Evolutionary conservation across 30 jellyfish, hydroid and myxozoan genomes (phyloP), one percentile per base, ranked within the genome.

Genomic region (Aurelia aurita complex sp. Pacific): DNA sequence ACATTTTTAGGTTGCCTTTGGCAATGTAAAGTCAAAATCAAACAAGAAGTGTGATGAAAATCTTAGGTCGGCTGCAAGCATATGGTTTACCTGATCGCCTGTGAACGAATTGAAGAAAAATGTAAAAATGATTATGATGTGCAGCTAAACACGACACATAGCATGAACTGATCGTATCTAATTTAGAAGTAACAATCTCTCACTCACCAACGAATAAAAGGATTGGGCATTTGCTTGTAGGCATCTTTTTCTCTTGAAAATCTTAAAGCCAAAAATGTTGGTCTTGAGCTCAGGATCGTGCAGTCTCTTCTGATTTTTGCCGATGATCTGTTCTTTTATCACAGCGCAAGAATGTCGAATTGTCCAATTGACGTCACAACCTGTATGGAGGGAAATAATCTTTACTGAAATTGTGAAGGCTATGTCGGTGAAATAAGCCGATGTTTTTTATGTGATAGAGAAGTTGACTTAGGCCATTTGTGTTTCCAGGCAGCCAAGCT

Each of bases 281-380:
- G 74, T 76, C 86, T 54, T 15, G 86, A 57, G 73, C 35, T 32
- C 73, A 63, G 17, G 75, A n/a, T 70, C 85, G 91, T 82, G 91
- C 73, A 40, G 73, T 38, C 53, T 6, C 83, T 43, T 40, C 91
- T 82, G 85, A 73, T 7, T 60, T 53, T 71, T 73, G 18, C 73
- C 80, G 40, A 38, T 15, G 91, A 57, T 71, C 75, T 51, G 73
- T 78, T 54, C 80, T 63, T 81, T 81, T 81, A 81, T 81, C 90
- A 59, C 91, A 62, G 85, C 91, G 42, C 50, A 82, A 64, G 91
- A 69, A 82, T 72, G 91, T 75, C 43, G 59, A 76, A 69, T 69
- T 64, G 78, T 64, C 78, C 80, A 62, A 82, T 82, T 82, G 91
- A 82, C 91, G 91, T 82, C 91, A 82, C 91, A 72, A 64, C 80